phyloP scores from a whole-genome alignment of 2,113 vertebrate species.

The Lampris megalopsis region DNA sequence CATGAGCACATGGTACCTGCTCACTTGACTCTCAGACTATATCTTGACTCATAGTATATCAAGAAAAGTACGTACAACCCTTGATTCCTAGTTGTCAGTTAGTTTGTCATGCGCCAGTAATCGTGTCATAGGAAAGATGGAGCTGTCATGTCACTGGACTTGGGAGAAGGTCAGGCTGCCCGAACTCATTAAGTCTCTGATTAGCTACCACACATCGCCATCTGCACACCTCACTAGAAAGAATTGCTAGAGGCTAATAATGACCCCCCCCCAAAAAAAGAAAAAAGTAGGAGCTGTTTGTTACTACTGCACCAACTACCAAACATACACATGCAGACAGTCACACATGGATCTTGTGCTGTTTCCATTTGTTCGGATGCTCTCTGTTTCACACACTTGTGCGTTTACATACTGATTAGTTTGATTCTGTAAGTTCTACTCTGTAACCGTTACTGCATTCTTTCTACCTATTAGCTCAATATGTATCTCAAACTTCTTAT shows the following conservation, averaged over 20 bases:
- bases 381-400: neutral
- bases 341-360: no score
- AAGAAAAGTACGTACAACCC: constrained; percentile 77
- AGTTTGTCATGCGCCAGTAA: constrained; percentile 53
- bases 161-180: constrained; percentile 63
- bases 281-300: constrained; percentile 8
- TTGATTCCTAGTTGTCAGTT: constrained; percentile 32
- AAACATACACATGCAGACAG: neutral
- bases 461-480: constrained; percentile 11
- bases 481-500: neutral
- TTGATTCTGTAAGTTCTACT: neutral
- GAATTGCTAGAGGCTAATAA: constrained; percentile 46
- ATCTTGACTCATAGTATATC: neutral
- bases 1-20: neutral
- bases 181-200: constrained; percentile 61
- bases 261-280: constrained; percentile 21
- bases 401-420: no score
- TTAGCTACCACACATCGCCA: constrained; percentile 32
- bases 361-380: no score
- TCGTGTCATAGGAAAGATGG: constrained; percentile 55
- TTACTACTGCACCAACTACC: neutral
- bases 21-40: neutral
- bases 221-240: constrained; percentile 41
- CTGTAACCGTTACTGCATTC: neutral
- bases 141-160: constrained; percentile 49